Conservation (phyloP, 23 tunicate genomes). For the Trididemnum miniatum region DNA sequence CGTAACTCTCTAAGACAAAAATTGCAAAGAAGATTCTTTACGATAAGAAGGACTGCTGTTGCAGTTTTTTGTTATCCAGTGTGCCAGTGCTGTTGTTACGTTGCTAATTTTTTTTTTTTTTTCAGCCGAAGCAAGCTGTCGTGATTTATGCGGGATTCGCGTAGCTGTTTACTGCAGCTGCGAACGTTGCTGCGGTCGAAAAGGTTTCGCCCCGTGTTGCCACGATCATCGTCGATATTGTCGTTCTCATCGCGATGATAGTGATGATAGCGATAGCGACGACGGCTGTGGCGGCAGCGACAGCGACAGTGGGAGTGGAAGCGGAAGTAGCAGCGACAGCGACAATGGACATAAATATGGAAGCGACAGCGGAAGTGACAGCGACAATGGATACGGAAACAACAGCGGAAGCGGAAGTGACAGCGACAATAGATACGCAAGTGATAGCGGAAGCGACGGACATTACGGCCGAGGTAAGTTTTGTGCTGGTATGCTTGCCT, state of each 20-base stretch:
- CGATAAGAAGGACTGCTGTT: too few relatives aligned
- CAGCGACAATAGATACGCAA: background rate
- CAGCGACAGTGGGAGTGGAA: background rate
- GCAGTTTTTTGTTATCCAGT: too few relatives aligned
- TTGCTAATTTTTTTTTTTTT: too few relatives aligned
- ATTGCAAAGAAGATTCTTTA: too few relatives aligned
- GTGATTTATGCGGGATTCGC: background rate
- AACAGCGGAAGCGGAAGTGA: background rate
- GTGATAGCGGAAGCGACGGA: background rate
- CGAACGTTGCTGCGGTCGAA: background rate
- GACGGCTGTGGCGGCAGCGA: background rate
- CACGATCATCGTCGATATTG: background rate
- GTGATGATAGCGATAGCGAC: background rate
- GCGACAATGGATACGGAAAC: background rate
- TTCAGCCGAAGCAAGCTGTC: background rate
- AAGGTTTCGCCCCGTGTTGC: background rate
- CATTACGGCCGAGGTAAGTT: too few relatives aligned
- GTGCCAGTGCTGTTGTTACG: too few relatives aligned
- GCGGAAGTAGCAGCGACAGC: background rate
- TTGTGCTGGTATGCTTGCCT: too few relatives aligned
- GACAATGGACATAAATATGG: background rate
- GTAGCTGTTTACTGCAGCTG: background rate
- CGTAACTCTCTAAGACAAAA: too few relatives aligned
- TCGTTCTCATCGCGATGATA: background rate
- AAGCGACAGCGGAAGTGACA: background rate